Conservation (phyloP, 2,888 invertebrate species). For the Halictus quadricinctus region DNA sequence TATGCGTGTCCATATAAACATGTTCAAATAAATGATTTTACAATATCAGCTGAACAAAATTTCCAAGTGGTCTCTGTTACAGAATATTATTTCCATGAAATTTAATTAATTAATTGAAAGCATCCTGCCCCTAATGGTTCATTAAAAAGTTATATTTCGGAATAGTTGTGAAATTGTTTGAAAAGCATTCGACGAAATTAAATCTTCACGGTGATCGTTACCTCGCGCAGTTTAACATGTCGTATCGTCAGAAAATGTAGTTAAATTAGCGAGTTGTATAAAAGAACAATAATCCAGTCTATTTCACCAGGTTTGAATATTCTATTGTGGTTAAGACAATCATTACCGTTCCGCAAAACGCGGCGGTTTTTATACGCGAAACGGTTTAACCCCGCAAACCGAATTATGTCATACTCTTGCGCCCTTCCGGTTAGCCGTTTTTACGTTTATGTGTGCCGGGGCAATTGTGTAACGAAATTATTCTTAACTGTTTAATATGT, state of each 20-base stretch:
- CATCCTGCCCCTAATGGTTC: no score
- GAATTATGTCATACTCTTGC: constrained; percentile 20
- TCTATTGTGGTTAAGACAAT: constrained; percentile 22
- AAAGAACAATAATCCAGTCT: neutral
- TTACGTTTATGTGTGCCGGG: constrained; percentile 1
- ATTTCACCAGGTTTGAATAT: constrained; percentile 28
- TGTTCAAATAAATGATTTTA: no score
- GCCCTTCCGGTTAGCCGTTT: constrained; percentile 27
- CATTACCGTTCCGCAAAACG: neutral
- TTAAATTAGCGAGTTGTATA: neutral
- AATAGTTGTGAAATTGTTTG: no score
- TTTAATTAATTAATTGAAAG: no score
- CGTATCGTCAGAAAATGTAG: neutral
- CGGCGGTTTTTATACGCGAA: constrained; percentile 5
- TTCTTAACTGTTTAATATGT: constrained; percentile 19
- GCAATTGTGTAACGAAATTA: constrained; percentile 15
- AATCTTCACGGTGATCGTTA: neutral
- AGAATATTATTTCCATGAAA: no score
- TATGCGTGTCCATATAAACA: no score
- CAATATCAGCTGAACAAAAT: no score
- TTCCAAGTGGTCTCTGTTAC: no score
- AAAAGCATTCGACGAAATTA: no score
- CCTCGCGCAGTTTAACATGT: neutral
- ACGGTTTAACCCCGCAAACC: constrained; percentile 22
- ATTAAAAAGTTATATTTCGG: neutral